phyloP scores from a whole-genome alignment of 2,113 vertebrate genomes.

The Conger conger region DNA sequence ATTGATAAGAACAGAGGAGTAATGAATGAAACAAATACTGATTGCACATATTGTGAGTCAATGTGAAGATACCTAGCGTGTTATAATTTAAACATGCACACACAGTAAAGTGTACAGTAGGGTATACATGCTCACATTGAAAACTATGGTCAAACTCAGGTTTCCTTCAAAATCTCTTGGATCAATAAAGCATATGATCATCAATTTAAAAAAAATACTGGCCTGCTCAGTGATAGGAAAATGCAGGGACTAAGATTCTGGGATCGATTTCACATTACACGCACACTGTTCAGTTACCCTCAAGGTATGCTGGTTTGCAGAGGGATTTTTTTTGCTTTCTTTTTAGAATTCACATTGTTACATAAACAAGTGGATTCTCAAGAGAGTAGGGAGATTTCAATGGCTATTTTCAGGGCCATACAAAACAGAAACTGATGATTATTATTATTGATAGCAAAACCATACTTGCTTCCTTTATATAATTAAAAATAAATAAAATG shows the following conservation, averaged over 20 bases:
- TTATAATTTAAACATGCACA: not conserved
- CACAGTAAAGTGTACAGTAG: not conserved
- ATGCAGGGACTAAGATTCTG: not conserved
- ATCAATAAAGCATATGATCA: not conserved
- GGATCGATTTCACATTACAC: not conserved
- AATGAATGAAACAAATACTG: too few species aligned
- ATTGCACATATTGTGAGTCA: too few species aligned
- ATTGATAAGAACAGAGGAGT: too few species aligned
- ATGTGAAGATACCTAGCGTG: too few species aligned
- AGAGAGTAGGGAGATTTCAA: too few species aligned
- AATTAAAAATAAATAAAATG: not conserved
- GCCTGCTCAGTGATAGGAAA: not conserved
- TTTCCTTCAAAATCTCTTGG: too few species aligned
- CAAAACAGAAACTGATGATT: too few species aligned
- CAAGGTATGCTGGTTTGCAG: not conserved
- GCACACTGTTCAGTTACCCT: not conserved
- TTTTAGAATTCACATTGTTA: too few species aligned
- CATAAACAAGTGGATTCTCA: too few species aligned
- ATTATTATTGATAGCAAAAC: not conserved
- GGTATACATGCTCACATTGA: not conserved
- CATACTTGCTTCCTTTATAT: not conserved
- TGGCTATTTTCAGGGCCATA: too few species aligned
- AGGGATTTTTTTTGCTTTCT: too few species aligned
- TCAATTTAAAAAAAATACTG: not conserved
- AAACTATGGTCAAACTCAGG: not conserved